phyloP scores from a whole-genome alignment of 2,888 invertebrate species.

The Pyrocoelia pectoralis region DNA sequence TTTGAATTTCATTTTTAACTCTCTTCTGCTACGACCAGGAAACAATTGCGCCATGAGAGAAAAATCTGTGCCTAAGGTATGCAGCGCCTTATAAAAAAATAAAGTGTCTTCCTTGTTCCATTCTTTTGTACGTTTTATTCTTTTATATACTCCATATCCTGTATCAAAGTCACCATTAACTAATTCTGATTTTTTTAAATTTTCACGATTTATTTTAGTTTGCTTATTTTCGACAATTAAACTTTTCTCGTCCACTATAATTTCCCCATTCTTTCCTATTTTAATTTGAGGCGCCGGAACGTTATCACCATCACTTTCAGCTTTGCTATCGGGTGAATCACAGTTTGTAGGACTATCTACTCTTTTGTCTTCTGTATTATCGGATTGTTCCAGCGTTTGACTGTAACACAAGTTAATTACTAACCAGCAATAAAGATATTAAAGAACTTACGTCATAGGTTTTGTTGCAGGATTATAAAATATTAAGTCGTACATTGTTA shows the following conservation, averaged over 20 bases:
- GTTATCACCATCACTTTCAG: slow-evolving; percentile 39
- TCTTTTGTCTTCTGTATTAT: background rate
- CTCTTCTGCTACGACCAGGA: slow-evolving; percentile 76
- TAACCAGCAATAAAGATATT: too few relatives aligned
- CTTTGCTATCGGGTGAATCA: background rate
- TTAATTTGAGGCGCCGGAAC: slow-evolving; percentile 84
- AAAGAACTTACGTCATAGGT: slow-evolving; percentile 71
- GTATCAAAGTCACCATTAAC: slow-evolving; percentile 69
- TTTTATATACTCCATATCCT: slow-evolving; percentile 70
- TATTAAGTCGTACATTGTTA: slow-evolving; percentile 93
- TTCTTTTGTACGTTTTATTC: slow-evolving; percentile 72
- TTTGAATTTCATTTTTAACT: slow-evolving; percentile 92
- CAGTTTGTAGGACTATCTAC: background rate
- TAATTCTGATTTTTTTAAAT: slow-evolving; percentile 70
- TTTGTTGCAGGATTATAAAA: slow-evolving; percentile 86
- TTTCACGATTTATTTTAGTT: slow-evolving; percentile 67
- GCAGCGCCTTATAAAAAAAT: slow-evolving; percentile 91
- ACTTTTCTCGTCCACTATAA: slow-evolving; percentile 86
- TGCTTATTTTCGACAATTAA: slow-evolving; percentile 80
- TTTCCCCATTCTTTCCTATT: slow-evolving; percentile 84
- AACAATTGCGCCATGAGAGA: slow-evolving; percentile 86
- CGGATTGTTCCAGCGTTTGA: slow-evolving; percentile 16
- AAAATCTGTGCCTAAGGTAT: slow-evolving; percentile 92
- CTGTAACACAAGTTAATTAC: slow-evolving; percentile 10
- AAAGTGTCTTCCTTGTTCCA: slow-evolving; percentile 84